Evolutionary conservation across 2,888 invertebrate species (phyloP).

Genomic region (Pammene fasciana): DNA sequence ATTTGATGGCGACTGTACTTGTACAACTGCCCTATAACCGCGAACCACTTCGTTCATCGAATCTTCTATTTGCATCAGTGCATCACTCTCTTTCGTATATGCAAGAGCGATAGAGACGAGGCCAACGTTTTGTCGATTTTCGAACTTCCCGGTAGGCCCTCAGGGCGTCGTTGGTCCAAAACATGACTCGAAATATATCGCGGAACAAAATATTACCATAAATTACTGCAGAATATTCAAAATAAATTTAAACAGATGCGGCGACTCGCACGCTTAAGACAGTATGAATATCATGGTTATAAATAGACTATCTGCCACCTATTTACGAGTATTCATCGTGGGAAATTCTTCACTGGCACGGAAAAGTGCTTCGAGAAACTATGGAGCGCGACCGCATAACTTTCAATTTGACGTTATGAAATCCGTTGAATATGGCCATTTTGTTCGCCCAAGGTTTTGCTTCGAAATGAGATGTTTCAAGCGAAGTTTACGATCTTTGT

Average conservation of each 20-base stretch:
- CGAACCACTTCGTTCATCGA: no score
- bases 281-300: constrained; percentile 36
- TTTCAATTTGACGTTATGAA: constrained; percentile 49
- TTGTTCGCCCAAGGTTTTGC: constrained; percentile 34
- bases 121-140: no score
- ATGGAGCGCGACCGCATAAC: constrained; percentile 47
- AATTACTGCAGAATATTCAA: constrained; percentile 32
- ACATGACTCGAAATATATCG: no score
- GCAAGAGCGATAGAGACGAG: no score
- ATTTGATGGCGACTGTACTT: no score
- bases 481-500: constrained; percentile 34
- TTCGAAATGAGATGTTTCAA: constrained; percentile 33
- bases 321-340: constrained; percentile 52
- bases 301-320: constrained; percentile 38
- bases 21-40: no score
- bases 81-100: no score
- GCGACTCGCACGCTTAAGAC: constrained; percentile 22
- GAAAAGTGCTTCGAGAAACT: constrained; percentile 52
- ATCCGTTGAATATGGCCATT: constrained; percentile 43
- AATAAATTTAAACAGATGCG: constrained; percentile 34
- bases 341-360: constrained; percentile 55
- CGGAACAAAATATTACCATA: neutral
- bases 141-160: no score
- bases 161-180: no score
- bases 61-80: no score